These are phyloP conservation scores for Tryphoninae sp. DNA, from an alignment of 2,888 invertebrate genomes.

Conservation along the genomic window DNA sequence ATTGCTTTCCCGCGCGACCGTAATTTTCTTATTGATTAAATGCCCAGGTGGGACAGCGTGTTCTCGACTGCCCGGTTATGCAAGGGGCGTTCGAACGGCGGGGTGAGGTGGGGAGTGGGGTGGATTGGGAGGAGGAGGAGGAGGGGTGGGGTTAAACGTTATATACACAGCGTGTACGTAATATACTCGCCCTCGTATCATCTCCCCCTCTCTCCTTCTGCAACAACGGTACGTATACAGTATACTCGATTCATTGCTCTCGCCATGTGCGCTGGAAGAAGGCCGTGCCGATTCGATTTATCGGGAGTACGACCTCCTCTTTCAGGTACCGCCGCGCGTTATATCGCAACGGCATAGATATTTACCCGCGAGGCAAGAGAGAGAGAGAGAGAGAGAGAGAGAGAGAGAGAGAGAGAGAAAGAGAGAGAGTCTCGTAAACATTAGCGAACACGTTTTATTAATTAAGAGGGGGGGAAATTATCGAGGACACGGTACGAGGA, in stretches of 20 bases:
- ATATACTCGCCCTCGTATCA: constrained; percentile 54
- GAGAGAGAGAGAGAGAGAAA: too few species aligned
- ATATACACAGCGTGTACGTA: constrained; percentile 56
- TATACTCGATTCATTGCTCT: constrained; percentile 14
- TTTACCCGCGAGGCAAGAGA: constrained; percentile 18
- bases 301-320: constrained; percentile 64
- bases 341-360: constrained; percentile 46
- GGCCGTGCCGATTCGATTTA: constrained; percentile 58
- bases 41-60: constrained; percentile 54
- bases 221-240: constrained; percentile 9
- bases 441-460: constrained; percentile 63
- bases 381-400: constrained; percentile 4
- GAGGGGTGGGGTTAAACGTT: constrained; percentile 45
- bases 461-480: constrained; percentile 54
- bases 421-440: constrained; percentile 58
- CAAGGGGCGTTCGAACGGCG: constrained; percentile 13
- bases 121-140: neutral
- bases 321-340: constrained; percentile 60
- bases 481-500: constrained; percentile 16
- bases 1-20: constrained; percentile 70
- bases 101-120: too few species aligned
- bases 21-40: constrained; percentile 65
- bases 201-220: constrained; percentile 24
- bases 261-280: constrained; percentile 23
- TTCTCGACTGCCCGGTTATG: constrained; percentile 11